These are phyloP conservation scores for Calliopum simillimum DNA, from an alignment of 2,888 invertebrate genomes.

Conservation along the genomic window DNA sequence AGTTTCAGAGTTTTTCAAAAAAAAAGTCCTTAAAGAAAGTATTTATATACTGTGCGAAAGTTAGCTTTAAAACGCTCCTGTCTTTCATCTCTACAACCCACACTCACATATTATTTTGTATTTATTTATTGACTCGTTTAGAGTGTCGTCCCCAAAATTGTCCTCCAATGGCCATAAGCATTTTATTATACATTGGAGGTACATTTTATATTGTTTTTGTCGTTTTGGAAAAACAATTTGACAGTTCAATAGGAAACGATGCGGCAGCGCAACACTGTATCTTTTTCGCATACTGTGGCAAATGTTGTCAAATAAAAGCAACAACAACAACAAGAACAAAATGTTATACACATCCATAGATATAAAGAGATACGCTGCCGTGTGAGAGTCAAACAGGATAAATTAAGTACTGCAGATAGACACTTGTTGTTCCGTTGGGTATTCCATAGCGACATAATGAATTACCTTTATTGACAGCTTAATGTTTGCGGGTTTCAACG, in stretches of 20 bases:
- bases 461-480: slow-evolving; percentile 68
- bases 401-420: slow-evolving; percentile 24
- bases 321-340: no score
- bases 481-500: slow-evolving; percentile 65
- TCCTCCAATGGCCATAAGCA: slow-evolving; percentile 28
- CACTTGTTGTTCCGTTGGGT: slow-evolving; percentile 35
- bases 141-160: slow-evolving; percentile 15
- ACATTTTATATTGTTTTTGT: slow-evolving; percentile 55
- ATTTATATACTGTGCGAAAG: no score
- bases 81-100: background rate
- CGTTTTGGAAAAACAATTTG: slow-evolving; percentile 53
- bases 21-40: no score
- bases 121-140: slow-evolving; percentile 20
- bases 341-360: no score
- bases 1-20: no score
- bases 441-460: slow-evolving; percentile 63
- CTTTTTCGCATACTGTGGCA: slow-evolving; percentile 19
- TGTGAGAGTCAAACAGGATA: slow-evolving; percentile 3
- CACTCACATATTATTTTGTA: slow-evolving; percentile 4
- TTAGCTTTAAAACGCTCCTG: background rate
- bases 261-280: slow-evolving; percentile 35
- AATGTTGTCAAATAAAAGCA: slow-evolving; percentile 20
- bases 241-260: slow-evolving; percentile 40
- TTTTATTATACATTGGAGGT: slow-evolving; percentile 43
- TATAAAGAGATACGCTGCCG: slow-evolving; percentile 16